Evolutionary conservation across 1,140 invertebrate species (phyloP), one percentile per base, ranked within the genome.

Genomic region (Drosophila kanapiae): DNA sequence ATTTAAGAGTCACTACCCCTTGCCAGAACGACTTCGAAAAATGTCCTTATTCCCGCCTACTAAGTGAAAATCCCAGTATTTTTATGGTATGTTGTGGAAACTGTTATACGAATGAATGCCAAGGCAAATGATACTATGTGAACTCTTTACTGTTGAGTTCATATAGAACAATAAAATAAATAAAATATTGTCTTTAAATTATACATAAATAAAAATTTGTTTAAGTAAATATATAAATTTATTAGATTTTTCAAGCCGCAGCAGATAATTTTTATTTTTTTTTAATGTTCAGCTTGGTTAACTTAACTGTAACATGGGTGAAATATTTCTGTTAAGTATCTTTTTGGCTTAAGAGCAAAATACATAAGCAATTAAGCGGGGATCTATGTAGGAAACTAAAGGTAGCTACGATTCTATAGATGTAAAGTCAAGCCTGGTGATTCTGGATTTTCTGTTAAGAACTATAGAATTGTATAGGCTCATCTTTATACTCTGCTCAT

Each of bases 1-100:
- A 37, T 9, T 11, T 18, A 0, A 6, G 9, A 13, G 14, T 14
- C 2, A 13, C 7, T 23, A 3, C 0, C 14, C 0, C 16, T 31
- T 0, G 11, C 6, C 4, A 11, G 6, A 2, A 33, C 14, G 7
- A 37, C 11, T 42, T 75, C 64, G 59, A 88, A 71, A 74, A 70
- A 65, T 57, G 0, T 58, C 23, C 51, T 29, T 37, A 18, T 10
- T 9, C 7, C 10, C 2, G 23, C 4, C 5, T 18, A 1, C 0
- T 18, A 29, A 23, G 18, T 9, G 27, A 72, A 80, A 56, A 68
- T 79, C 82, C 84, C 84, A 75, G 77, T 87, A 88, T 87, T 88
- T 87, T 80, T 87, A 59, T 83, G 23, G 58, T 31, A 42, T 2
- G 8, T 7, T 0, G 0, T 2, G 14, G 0, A 76, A 80, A 87